Evolutionary conservation across 2,888 invertebrate genomes (phyloP).

Genomic region (Spialia ferax): DNA sequence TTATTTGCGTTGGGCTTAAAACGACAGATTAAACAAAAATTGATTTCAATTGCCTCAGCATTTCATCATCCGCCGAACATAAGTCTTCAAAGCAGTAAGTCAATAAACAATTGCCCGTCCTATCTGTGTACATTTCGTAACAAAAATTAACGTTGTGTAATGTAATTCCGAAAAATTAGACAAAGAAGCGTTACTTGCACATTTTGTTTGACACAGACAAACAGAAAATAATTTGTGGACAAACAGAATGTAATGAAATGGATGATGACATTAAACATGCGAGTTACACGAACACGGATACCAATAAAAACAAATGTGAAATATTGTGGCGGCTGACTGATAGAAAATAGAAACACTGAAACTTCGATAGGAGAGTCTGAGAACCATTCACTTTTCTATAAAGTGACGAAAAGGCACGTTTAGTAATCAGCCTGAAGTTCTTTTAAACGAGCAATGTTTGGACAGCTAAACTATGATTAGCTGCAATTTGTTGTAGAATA

Average conservation of each 20-base stretch:
- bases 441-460: constrained; percentile 5
- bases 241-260: constrained; percentile 26
- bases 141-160: constrained; percentile 3
- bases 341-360: no score
- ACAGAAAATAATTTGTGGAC: constrained; percentile 18
- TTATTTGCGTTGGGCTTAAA: background rate
- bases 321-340: constrained; percentile 9
- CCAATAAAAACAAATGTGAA: constrained; percentile 28
- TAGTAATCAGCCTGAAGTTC: background rate
- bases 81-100: background rate
- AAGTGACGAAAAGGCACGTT: background rate
- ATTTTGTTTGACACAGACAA: constrained; percentile 13
- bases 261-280: constrained; percentile 34
- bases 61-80: background rate
- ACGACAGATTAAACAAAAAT: background rate
- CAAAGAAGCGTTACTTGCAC: constrained; percentile 7
- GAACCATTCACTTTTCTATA: background rate
- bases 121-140: constrained; percentile 2
- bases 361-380: constrained; percentile 18
- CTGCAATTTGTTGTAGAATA: background rate
- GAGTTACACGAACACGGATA: constrained; percentile 28
- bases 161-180: background rate
- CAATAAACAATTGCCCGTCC: constrained; percentile 1
- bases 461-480: background rate
- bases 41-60: constrained; percentile 1